Evolutionary conservation across 2,797 vertebrate species (phyloP).

Genomic region (Rhynchonycteris naso): DNA sequence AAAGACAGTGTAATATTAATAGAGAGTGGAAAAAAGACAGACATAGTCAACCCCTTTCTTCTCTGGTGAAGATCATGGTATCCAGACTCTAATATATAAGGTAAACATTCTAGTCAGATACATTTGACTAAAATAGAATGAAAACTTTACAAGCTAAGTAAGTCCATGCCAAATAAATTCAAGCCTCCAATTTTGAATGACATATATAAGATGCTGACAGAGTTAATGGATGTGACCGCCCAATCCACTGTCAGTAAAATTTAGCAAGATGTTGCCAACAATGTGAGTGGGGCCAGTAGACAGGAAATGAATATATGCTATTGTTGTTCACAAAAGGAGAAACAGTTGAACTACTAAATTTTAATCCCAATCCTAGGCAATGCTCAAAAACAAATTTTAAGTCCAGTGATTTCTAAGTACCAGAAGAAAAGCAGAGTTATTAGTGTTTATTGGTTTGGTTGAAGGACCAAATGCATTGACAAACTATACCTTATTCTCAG

Average conservation of each 20-base stretch:
- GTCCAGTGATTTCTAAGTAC: constrained; percentile 8
- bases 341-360: not conserved
- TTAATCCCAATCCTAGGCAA: not conserved
- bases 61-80: not conserved
- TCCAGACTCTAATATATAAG: not conserved
- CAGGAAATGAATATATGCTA: not conserved
- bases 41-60: not conserved
- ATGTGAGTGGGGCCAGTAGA: not conserved
- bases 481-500: not conserved
- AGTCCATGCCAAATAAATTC: not conserved
- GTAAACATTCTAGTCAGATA: not conserved
- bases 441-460: not conserved
- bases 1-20: not conserved
- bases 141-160: not conserved
- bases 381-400: not conserved
- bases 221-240: not conserved
- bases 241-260: not conserved
- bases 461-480: not conserved
- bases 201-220: not conserved
- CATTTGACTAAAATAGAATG: not conserved
- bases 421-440: not conserved
- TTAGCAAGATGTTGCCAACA: not conserved
- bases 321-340: not conserved
- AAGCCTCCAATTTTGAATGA: not conserved
- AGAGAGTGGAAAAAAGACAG: not conserved